Evolutionary conservation across 2,797 vertebrate genomes (phyloP).

Genomic region (Pipistrellus pygmaeus): DNA sequence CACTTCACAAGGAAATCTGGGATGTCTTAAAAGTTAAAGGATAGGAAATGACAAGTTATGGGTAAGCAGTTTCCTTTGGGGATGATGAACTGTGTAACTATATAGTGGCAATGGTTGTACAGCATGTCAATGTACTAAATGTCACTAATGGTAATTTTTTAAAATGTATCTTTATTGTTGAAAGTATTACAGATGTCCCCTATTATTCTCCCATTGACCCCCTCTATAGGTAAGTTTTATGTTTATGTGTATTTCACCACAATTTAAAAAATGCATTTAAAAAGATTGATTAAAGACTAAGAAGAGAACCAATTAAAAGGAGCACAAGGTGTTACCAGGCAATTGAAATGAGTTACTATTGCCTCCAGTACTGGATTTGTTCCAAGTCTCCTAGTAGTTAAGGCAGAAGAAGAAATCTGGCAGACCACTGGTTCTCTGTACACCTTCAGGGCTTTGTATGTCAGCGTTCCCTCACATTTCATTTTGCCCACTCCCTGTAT

Average conservation of each 20-base stretch:
- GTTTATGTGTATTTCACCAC: neutral
- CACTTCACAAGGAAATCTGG: slow-evolving; percentile 13
- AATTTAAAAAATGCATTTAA: neutral
- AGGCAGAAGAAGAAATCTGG: neutral
- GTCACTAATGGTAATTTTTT: neutral
- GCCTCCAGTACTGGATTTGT: neutral
- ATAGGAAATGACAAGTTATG: neutral
- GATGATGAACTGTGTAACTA: neutral
- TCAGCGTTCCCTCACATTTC: neutral
- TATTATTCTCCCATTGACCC: no score
- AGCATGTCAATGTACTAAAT: neutral
- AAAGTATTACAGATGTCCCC: no score
- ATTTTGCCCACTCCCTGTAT: neutral
- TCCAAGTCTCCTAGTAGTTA: neutral
- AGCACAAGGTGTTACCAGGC: neutral
- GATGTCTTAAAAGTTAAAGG: neutral
- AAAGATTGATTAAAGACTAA: slow-evolving; percentile 40
- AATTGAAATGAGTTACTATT: neutral
- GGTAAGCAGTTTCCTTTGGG: neutral
- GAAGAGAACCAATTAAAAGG: neutral
- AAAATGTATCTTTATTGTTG: no score
- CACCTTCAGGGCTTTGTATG: neutral
- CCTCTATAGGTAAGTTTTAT: neutral
- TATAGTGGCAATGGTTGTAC: neutral
- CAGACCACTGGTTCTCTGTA: neutral